These are phyloP conservation scores for Silurus aristotelis DNA, from an alignment of 2,797 vertebrate genomes.

Conservation along the genomic window DNA sequence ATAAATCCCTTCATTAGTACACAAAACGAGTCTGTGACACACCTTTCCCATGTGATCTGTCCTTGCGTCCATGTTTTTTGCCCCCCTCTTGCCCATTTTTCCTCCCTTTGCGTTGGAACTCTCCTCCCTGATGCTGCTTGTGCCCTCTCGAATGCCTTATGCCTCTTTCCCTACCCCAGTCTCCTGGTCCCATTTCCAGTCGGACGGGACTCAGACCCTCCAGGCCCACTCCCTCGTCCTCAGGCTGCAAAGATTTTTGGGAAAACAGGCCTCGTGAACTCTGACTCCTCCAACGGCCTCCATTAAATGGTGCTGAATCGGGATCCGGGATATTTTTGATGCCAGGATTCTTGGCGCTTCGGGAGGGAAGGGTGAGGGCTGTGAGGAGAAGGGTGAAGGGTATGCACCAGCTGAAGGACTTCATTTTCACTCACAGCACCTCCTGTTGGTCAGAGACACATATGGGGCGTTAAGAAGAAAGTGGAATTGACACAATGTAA, in stretches of 20 bases:
- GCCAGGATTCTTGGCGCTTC: constrained; percentile 61
- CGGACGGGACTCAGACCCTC: constrained; percentile 26
- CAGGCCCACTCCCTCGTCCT: constrained; percentile 19
- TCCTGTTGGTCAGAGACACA: constrained; percentile 63
- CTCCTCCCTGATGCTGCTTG: constrained; percentile 75
- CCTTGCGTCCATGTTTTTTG: constrained; percentile 76
- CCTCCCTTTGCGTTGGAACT: constrained; percentile 71
- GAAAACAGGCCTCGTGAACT: constrained; percentile 69
- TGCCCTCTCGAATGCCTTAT: constrained; percentile 64
- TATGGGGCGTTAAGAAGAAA: neutral
- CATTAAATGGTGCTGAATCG: constrained; percentile 58
- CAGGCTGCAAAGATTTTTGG: constrained; percentile 38
- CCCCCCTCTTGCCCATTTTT: constrained; percentile 70
- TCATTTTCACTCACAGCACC: constrained; percentile 62
- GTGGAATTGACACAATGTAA: neutral
- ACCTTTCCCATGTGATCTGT: constrained; percentile 85
- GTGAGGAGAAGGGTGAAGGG: constrained; percentile 63
- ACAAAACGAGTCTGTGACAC: constrained; percentile 32
- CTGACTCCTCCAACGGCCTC: constrained; percentile 62
- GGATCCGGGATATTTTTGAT: constrained; percentile 72
- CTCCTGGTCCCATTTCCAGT: constrained; percentile 19
- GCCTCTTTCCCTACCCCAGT: constrained; percentile 21
- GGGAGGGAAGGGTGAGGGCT: constrained; percentile 56
- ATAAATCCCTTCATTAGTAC: neutral
- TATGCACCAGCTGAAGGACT: constrained; percentile 64